phyloP scores from a whole-genome alignment of 2,888 invertebrate genomes.

The Antheraea assamensis region DNA sequence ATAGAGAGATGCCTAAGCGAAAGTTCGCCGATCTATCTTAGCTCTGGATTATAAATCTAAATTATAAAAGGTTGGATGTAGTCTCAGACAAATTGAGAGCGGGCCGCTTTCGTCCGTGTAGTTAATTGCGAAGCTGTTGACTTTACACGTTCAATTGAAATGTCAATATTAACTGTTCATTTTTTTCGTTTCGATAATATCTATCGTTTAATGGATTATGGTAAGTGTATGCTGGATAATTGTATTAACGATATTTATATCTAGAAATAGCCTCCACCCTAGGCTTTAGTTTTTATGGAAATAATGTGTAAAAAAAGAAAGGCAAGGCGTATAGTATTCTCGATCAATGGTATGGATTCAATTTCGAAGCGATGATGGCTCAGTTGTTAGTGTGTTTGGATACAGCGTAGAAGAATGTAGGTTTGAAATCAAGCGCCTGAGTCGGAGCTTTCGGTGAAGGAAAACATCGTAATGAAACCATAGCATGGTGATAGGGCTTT shows the following conservation, averaged over 20 bases:
- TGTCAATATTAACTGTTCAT: background rate
- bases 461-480: too few species aligned
- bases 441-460: too few species aligned
- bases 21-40: conserved; percentile 8
- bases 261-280: too few species aligned
- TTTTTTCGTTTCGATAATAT: background rate
- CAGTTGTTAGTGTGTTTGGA: too few species aligned
- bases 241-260: too few species aligned
- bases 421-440: too few species aligned
- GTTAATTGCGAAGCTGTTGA: background rate
- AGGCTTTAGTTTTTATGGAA: too few species aligned
- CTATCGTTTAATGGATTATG: background rate
- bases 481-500: too few species aligned
- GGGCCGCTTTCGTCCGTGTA: conserved; percentile 2
- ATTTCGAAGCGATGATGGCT: too few species aligned
- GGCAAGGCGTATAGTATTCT: too few species aligned
- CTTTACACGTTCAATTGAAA: background rate
- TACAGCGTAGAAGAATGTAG: too few species aligned
- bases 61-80: conserved; percentile 19
- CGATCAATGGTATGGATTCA: too few species aligned
- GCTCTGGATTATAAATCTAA: conserved; percentile 17
- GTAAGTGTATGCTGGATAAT: background rate
- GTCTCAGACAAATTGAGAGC: conserved; percentile 16
- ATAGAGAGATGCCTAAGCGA: background rate
- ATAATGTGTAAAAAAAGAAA: background rate